A percentile compares a stretch with the other conserved stretches of the same genome.
Evolutionary conservation across 2,888 invertebrate species (phyloP).

Genomic region (Odontocerum albicorne): DNA sequence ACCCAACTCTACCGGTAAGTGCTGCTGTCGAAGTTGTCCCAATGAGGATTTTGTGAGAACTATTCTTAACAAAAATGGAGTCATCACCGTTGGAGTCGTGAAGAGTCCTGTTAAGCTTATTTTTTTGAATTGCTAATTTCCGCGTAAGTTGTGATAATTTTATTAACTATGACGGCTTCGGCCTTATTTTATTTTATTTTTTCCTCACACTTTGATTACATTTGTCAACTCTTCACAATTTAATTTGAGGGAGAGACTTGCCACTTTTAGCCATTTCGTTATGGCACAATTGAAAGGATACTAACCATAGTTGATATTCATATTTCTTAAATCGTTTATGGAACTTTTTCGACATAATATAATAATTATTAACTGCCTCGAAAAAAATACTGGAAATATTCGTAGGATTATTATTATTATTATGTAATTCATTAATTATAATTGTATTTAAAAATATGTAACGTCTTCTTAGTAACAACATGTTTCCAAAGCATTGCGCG

Average conservation of each 20-base stretch:
- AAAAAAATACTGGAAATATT: too few species aligned
- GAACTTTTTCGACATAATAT: too few species aligned
- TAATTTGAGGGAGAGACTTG: slow-evolving; percentile 30
- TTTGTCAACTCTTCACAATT: slow-evolving; percentile 1
- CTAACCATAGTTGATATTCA: neutral
- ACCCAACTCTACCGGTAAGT: too few species aligned
- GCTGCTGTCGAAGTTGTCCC: slow-evolving; percentile 15
- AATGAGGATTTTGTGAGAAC: slow-evolving; percentile 13
- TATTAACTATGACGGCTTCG: slow-evolving; percentile 13
- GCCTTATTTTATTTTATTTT: slow-evolving; percentile 9
- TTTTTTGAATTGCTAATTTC: slow-evolving; percentile 18
- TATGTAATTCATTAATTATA: too few species aligned
- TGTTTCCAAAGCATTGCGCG: too few species aligned
- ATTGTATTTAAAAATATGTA: too few species aligned
- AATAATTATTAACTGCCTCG: too few species aligned
- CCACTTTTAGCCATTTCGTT: slow-evolving; percentile 12
- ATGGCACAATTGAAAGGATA: slow-evolving; percentile 2
- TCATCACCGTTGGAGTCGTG: slow-evolving; percentile 15
- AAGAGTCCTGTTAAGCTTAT: slow-evolving; percentile 6
- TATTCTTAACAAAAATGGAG: slow-evolving; percentile 28
- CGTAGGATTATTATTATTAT: too few species aligned
- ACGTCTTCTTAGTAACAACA: too few species aligned
- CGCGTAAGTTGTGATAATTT: slow-evolving; percentile 16
- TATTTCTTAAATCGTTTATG: neutral
- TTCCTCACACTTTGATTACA: slow-evolving; percentile 1